Base-by-base conservation (phyloP, 2,113 vertebrate genomes). In the Uropsilus gracilis region DNA sequence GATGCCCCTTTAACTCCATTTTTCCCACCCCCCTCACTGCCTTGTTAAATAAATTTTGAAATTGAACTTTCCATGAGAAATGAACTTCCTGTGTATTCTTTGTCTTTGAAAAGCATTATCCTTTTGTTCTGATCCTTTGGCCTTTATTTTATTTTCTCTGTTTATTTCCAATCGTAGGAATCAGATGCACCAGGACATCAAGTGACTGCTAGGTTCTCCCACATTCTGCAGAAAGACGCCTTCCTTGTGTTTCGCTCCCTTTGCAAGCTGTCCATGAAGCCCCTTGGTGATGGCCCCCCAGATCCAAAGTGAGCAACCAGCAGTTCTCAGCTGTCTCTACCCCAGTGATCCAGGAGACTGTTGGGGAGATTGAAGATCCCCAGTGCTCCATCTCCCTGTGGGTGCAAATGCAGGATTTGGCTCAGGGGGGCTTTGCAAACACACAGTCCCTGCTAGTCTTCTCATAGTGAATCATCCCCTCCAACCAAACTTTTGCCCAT, bases 251-350 rank as follows among this genome's bases (percentile, higher is more conserved):
- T 99, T 96, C 99, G 99, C 85, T 99, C 99, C 0, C 96, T 99
- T 91, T 99, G 99, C 98, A 99, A 99, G 96, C 99, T 99, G 66
- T 99, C 99, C 81, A 99, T 99, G 99, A 99, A 99, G 37, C 99
- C 99, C 0, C 98, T 99, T 3, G 99, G 99, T n/a, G 99, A 99
- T 77, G 99, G 99, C 55, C 99, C 99, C n/a, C 99, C 99, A 57
- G 99, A 99, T 97, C 99, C 99, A 96, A 99, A 99, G 99, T 99
- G 98, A 98, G 98, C 30, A 88, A 7, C 28, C 17, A 22, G 26
- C 32, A 20, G 3, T 82, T 78, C 20, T 71, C 85, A 48, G 17
- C 42, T 13, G 0, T 61, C 57, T 71, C 0, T 63, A 22, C 28
- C 11, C 55, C 34, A 1, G 13, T 39, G 46, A 57, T 20, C 39